These are phyloP conservation scores for Callyntrura sp. DNA, from an alignment of 2,888 invertebrate species.

Conservation along the genomic window DNA sequence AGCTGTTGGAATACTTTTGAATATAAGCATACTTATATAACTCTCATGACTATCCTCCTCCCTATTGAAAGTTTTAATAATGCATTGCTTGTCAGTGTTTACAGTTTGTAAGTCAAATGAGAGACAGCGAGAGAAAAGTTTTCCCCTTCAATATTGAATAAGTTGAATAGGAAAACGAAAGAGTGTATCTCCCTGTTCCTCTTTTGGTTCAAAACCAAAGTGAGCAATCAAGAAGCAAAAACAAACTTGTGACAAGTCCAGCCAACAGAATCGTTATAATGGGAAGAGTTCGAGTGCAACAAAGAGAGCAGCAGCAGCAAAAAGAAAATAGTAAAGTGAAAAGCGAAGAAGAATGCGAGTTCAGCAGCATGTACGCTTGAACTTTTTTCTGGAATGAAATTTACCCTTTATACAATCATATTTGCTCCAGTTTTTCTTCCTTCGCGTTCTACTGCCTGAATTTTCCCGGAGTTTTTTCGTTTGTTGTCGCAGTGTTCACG, in stretches of 20 bases:
- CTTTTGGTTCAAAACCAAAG: conserved; percentile 44
- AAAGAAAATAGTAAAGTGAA: neutral
- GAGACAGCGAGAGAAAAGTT: conserved; percentile 52
- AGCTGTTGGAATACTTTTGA: neutral
- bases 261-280: neutral
- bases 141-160: conserved; percentile 44
- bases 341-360: neutral
- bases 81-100: neutral
- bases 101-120: conserved; percentile 37
- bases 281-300: neutral
- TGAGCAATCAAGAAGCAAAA: conserved; percentile 64
- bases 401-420: neutral
- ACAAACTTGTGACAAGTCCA: conserved; percentile 22
- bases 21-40: neutral
- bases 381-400: conserved; percentile 21
- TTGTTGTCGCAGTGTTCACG: too few species aligned
- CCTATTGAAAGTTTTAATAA: conserved; percentile 9
- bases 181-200: conserved; percentile 2
- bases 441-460: neutral
- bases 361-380: neutral
- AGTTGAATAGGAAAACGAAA: conserved; percentile 29
- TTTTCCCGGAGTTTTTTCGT: too few species aligned
- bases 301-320: neutral
- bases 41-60: neutral
- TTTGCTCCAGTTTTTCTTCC: neutral